Conservation (phyloP, 1,140 invertebrate genomes). For the Plectus sambesii region DNA sequence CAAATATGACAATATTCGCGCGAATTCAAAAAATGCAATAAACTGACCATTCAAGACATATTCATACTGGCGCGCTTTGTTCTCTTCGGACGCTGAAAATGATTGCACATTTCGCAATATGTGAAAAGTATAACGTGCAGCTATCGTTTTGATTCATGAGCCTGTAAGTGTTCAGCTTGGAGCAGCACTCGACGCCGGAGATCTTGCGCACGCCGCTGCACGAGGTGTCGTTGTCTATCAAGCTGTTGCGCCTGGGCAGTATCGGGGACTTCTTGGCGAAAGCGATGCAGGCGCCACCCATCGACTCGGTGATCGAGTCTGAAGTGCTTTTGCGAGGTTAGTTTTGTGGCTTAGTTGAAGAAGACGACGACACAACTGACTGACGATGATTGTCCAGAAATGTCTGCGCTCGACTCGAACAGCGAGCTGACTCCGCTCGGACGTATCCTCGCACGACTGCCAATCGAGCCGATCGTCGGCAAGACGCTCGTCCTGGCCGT, state of each 20-base stretch:
- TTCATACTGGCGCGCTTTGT: too few species aligned
- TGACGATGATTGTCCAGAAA: constrained; percentile 46
- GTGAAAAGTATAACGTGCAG: too few species aligned
- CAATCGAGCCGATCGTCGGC: constrained; percentile 51
- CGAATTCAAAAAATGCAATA: too few species aligned
- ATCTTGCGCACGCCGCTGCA: constrained; percentile 51
- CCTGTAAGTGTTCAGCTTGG: constrained; percentile 43
- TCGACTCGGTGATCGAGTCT: constrained; percentile 51
- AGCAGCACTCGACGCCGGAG: constrained; percentile 51
- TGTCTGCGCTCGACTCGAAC: constrained; percentile 50
- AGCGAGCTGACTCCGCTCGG: constrained; percentile 51
- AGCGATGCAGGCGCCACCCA: constrained; percentile 51
- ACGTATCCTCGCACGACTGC: constrained; percentile 49
- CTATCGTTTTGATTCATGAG: neutral
- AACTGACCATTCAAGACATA: too few species aligned
- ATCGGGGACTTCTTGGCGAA: constrained; percentile 49
- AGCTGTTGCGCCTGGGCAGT: constrained; percentile 49
- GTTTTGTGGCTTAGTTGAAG: neutral
- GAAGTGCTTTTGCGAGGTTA: constrained; percentile 48
- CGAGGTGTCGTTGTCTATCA: constrained; percentile 50
- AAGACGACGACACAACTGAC: constrained; percentile 1
- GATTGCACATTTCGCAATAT: too few species aligned
- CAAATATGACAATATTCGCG: too few species aligned
- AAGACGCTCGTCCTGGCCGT: constrained; percentile 51
- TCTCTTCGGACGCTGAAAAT: too few species aligned